Evolutionary conservation across 2,797 vertebrate species (phyloP), one percentile per base, ranked within the genome.

Genomic region (Microctenopoma steveboyesi): DNA sequence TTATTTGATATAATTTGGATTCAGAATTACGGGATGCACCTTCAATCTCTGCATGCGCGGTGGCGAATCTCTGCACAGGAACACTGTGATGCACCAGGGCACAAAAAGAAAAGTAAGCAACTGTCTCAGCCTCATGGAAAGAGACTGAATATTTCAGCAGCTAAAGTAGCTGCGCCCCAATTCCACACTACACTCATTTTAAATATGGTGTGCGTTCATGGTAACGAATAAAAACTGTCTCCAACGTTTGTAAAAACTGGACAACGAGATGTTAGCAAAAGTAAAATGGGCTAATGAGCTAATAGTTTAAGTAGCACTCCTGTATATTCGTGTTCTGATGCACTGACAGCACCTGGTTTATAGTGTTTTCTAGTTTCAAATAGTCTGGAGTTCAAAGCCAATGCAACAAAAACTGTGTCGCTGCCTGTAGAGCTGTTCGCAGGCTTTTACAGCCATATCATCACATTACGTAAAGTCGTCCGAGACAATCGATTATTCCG

Each of bases 131-230:
- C 57, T 58, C 27, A 22, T 3, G 3, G 57, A 49, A 49, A 64
- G 56, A 74, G 57, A 51, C 48, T 11, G 60, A 89, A 88, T 85
- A 76, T 86, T 86, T 86, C 65, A 82, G 46, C 55, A 76, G 15
- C 69, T 72, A 51, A 69, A 74, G 64, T 39, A 78, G 81, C 59
- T 43, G 47, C 61, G 81, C 45, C 77, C 84, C 54, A 79, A 25
- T 84, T 76, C 45, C 61, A 64, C 63, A 59, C 60, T 61, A 46
- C 35, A 58, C 64, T 53, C 4, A 64, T 75, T 78, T 70, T 50
- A 54, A 67, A 70, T 42, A 5, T 15, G 28, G 53, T 48, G 42
- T 54, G 33, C 33, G 33, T 35, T 35, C 22, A 59, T 37, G 40
- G 18, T 73, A 42, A 58, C 40, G 3, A 3, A 28, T 54, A 49